A percentile compares a stretch with the other conserved stretches of the same genome.
Evolutionary conservation across 2,888 invertebrate genomes (phyloP).

Genomic region (Ennomos erosarius): DNA sequence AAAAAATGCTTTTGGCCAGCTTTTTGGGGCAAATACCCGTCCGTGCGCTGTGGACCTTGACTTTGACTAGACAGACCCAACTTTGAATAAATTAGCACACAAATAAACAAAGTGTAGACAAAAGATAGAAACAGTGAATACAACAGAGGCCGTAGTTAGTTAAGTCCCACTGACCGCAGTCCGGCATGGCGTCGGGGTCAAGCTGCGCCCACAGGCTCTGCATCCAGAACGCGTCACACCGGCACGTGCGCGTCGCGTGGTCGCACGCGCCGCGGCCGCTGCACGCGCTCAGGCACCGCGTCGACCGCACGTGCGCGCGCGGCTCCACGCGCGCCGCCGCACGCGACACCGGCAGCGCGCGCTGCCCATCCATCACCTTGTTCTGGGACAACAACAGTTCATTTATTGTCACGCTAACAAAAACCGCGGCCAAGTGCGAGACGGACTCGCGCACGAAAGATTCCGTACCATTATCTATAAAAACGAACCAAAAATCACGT

Average conservation of each 20-base stretch:
- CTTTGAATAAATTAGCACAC: no score
- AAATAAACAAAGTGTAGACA: no score
- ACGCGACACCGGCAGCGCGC: constrained; percentile 48
- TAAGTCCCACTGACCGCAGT: constrained; percentile 88
- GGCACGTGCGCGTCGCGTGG: constrained; percentile 91
- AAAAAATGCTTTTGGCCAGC: no score
- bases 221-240: constrained; percentile 99
- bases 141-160: no score
- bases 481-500: no score
- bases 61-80: no score
- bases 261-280: constrained; percentile 96
- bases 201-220: constrained; percentile 91
- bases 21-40: no score
- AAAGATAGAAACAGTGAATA: no score
- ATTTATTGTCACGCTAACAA: background rate
- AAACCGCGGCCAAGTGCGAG: no score
- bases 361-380: constrained; percentile 58
- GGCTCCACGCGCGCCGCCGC: constrained; percentile 80
- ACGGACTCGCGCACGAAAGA: no score
- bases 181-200: constrained; percentile 91
- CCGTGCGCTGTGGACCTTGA: no score
- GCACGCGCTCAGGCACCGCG: constrained; percentile 96
- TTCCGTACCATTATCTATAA: no score
- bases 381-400: constrained; percentile 47
- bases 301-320: constrained; percentile 92